A percentile compares a stretch with the other conserved stretches of the same genome.
Evolutionary conservation across 2,888 invertebrate genomes (phyloP).

Genomic region (Agrotis puta): DNA sequence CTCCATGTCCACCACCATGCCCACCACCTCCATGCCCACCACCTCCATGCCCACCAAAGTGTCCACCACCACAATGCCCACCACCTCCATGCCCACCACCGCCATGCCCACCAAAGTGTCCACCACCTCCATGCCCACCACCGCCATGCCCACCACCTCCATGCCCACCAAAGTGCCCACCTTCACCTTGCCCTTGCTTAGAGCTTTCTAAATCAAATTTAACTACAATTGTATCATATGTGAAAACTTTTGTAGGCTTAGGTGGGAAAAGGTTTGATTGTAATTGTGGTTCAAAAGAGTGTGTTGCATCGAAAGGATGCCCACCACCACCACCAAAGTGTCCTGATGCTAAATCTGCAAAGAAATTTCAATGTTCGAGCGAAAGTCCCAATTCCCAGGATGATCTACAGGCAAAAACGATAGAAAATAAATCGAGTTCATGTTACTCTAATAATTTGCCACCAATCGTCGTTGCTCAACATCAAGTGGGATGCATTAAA

Average conservation of each 20-base stretch:
- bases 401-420: background rate
- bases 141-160: background rate
- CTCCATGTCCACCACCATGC: background rate
- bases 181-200: background rate
- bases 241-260: background rate
- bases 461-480: too few species aligned
- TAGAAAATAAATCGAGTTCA: background rate
- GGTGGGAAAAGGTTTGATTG: background rate
- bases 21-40: background rate
- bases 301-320: background rate
- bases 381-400: constrained; percentile 1
- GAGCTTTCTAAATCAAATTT: background rate
- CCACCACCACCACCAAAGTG: background rate
- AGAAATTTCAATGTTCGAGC: constrained; percentile 18
- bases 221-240: background rate
- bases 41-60: background rate
- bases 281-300: background rate
- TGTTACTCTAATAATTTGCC: background rate
- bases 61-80: constrained; percentile 1
- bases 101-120: background rate
- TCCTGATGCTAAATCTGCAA: background rate
- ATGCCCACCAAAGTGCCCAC: background rate
- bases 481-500: constrained; percentile 70
- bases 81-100: background rate
- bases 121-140: background rate